These are phyloP conservation scores for Onthophagus taurus DNA, from an alignment of 1,140 invertebrate genomes.

Conservation along the genomic window DNA sequence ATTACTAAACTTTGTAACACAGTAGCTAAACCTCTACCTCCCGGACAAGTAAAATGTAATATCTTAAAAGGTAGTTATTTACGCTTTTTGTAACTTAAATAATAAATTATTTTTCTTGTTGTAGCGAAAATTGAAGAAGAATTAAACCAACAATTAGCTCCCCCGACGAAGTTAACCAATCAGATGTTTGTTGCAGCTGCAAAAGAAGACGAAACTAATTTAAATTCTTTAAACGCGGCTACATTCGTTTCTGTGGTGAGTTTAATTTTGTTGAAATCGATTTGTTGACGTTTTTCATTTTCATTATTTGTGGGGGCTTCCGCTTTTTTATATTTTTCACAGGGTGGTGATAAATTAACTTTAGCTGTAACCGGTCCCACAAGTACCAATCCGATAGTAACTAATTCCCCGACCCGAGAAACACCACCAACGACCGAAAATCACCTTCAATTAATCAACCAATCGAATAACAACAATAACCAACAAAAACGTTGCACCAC, in stretches of 20 bases:
- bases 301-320: background rate
- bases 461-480: slow-evolving; percentile 17
- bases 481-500: slow-evolving; percentile 34
- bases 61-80: slow-evolving; percentile 71
- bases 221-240: slow-evolving; percentile 48
- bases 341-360: slow-evolving; percentile 68
- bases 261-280: slow-evolving; percentile 17
- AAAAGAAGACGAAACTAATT: slow-evolving; percentile 28
- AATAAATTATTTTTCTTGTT: slow-evolving; percentile 14
- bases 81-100: background rate
- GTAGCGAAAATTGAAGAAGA: slow-evolving; percentile 50
- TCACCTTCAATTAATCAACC: slow-evolving; percentile 14
- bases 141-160: slow-evolving; percentile 35
- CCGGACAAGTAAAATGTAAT: slow-evolving; percentile 88
- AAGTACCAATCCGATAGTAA: slow-evolving; percentile 20
- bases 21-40: slow-evolving; percentile 60
- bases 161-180: slow-evolving; percentile 43
- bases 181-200: slow-evolving; percentile 45
- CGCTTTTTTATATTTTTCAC: slow-evolving; percentile 12
- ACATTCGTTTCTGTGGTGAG: slow-evolving; percentile 69
- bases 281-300: slow-evolving; percentile 4
- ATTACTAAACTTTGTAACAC: slow-evolving; percentile 48
- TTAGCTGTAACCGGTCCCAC: slow-evolving; percentile 45
- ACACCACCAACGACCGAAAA: no score
- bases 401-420: no score